Evolutionary conservation across 2,888 invertebrate species (phyloP).

Genomic region (Synanthedon myopaeformis): DNA sequence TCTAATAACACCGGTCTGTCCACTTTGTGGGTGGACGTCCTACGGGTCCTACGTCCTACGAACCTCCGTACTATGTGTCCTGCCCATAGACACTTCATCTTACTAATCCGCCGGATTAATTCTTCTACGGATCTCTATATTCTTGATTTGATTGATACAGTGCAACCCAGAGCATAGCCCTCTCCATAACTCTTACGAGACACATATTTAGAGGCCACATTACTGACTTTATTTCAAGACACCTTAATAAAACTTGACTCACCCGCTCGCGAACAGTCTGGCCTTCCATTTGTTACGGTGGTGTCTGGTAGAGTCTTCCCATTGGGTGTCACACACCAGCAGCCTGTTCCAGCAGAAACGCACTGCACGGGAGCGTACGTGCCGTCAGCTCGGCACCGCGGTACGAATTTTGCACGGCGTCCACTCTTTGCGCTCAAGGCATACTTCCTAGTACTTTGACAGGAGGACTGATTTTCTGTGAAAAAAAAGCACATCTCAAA

Average conservation of each 20-base stretch:
- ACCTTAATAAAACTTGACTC: conserved; percentile 12
- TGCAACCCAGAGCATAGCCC: too few species aligned
- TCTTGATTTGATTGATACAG: too few species aligned
- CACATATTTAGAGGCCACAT: not conserved
- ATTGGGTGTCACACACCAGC: conserved; percentile 91
- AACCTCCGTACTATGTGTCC: too few species aligned
- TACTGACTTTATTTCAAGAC: too few species aligned
- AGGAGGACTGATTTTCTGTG: conserved; percentile 59
- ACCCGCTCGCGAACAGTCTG: conserved; percentile 73
- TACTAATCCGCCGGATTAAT: too few species aligned
- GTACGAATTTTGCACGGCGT: conserved; percentile 72
- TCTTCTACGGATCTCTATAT: too few species aligned
- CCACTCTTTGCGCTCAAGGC: conserved; percentile 48
- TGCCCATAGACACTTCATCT: too few species aligned
- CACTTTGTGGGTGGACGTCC: too few species aligned
- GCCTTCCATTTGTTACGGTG: conserved; percentile 76
- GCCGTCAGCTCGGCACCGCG: conserved; percentile 86
- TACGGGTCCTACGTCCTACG: too few species aligned
- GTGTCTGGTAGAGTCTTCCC: conserved; percentile 87
- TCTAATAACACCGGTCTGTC: too few species aligned
- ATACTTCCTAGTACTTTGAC: conserved; percentile 54
- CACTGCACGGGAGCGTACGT: conserved; percentile 89
- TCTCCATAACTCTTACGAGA: too few species aligned
- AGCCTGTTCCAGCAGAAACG: conserved; percentile 77
- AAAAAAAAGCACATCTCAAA: conserved; percentile 1